A percentile compares a stretch with the other conserved stretches of the same genome.
Evolutionary conservation across 2,888 invertebrate species (phyloP).

Genomic region (Brachyptera risi): DNA sequence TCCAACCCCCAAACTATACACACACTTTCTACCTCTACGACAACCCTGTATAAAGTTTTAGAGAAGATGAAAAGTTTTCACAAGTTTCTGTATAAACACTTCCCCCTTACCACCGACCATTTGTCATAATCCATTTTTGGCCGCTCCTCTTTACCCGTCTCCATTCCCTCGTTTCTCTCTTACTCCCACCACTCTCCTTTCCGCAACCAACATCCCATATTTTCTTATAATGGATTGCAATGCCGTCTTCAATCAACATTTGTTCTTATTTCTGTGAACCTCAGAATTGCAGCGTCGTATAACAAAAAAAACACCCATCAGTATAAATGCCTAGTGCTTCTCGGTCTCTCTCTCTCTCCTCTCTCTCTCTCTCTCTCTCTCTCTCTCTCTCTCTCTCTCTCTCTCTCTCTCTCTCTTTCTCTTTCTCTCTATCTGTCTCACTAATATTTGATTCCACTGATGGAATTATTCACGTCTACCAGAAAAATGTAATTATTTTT

Average conservation of each 20-base stretch:
- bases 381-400: no score
- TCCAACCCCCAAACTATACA: no score
- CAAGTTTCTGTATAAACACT: constrained; percentile 16
- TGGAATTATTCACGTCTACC: no score
- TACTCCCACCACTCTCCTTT: background rate
- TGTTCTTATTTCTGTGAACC: background rate
- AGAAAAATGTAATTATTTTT: no score
- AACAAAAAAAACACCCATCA: no score
- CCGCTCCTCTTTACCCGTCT: background rate
- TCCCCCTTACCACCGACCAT: constrained; percentile 17
- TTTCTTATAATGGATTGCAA: constrained; percentile 12
- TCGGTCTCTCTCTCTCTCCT: no score
- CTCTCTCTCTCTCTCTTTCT: no score
- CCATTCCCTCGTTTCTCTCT: background rate
- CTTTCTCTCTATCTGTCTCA: no score
- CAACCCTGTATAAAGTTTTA: constrained; percentile 11
- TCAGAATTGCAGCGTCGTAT: no score
- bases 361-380: no score
- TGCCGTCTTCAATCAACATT: background rate
- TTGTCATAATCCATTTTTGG: constrained; percentile 26
- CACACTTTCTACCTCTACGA: background rate
- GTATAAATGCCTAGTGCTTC: no score
- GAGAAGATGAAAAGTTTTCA: constrained; percentile 12
- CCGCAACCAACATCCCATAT: background rate
- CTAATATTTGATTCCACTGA: no score